Base-by-base conservation (phyloP, 2,888 invertebrate genomes). In the Drosophila mettleri region DNA sequence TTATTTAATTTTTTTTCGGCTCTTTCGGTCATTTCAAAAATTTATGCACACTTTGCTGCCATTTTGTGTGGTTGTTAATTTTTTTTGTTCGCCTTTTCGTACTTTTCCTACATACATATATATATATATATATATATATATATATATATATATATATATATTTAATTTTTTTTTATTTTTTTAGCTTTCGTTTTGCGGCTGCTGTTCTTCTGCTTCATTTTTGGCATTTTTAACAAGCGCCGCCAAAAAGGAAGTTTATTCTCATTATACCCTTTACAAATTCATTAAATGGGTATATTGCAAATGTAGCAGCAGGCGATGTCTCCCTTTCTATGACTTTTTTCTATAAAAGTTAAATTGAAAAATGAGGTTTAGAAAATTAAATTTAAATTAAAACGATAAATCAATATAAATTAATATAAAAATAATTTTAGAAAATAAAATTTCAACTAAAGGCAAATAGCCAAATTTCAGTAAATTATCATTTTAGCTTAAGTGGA, bases 21-120 rank as follows among this genome's bases (percentile, higher is more conserved):
- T 64, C 67, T 69, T 81, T 69, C 68, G 68, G 51, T 57, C 77
- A 83, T 83, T 86, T 88, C 74, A 83, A 88, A 83, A 83, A 83
- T 86, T 86, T 88, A 83, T 88, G 83, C 88, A 86, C 86, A 83
- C 88, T 83, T 70, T 65, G 79, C 70, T 85, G 88, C 82, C 82
- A 87, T 87, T 82, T 87, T 81, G 69, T 81, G 69, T 78, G 86
- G 68, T 87, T 82, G 88, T 87, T 82, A 75, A 82, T 82, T 83
- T 78, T 78, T 78, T 61, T 66, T 62, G 34, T 67, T 34, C 59
- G 33, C 48, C 34, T 63, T 24, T 45, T 55, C 41, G 12, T 3
- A 33, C 10, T 38, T 24, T 62, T 45, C 51, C 58, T 53, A 41
- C 55, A 34, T 27, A 12, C 34, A 45, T 46, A 46, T 49, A 49